A percentile compares a stretch with the other conserved stretches of the same genome.
phyloP scores from a whole-genome alignment of 2,113 vertebrate genomes.

The Paratilapia polleni region DNA sequence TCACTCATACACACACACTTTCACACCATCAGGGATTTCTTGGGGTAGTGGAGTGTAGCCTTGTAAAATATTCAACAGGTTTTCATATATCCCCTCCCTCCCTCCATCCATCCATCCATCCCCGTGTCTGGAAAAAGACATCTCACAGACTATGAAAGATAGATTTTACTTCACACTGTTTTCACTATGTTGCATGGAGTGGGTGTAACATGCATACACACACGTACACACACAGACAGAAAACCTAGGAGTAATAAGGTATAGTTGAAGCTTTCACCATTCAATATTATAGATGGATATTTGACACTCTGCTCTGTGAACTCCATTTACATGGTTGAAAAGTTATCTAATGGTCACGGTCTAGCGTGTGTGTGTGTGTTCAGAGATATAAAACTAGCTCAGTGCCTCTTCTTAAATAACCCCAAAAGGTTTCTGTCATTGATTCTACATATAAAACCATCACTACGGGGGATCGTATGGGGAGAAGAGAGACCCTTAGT shows the following conservation, averaged over 20 bases:
- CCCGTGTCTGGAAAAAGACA: slow-evolving; percentile 41
- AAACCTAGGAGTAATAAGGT: background rate
- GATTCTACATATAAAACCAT: slow-evolving; percentile 70
- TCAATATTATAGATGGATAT: slow-evolving; percentile 34
- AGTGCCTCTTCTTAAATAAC: slow-evolving; percentile 47
- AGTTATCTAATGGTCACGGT: slow-evolving; percentile 38
- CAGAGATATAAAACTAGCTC: slow-evolving; percentile 13
- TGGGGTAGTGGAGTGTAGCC: slow-evolving; percentile 44
- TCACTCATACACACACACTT: slow-evolving; percentile 26
- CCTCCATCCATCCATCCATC: slow-evolving; percentile 30
- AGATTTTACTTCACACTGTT: slow-evolving; percentile 31
- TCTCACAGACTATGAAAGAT: slow-evolving; percentile 17
- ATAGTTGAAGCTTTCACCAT: slow-evolving; percentile 23
- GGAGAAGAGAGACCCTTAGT: background rate
- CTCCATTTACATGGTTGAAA: slow-evolving; percentile 34
- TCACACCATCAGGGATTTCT: slow-evolving; percentile 41
- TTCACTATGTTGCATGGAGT: slow-evolving; percentile 7
- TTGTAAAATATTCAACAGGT: slow-evolving; percentile 69
- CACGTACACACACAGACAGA: background rate
- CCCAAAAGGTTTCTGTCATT: slow-evolving; percentile 65
- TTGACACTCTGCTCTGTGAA: slow-evolving; percentile 31
- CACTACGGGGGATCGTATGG: background rate
- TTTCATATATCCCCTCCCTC: slow-evolving; percentile 45
- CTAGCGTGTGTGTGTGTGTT: background rate
- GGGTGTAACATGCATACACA: background rate